phyloP scores from a whole-genome alignment of 2,797 vertebrate genomes.

The Micrastur ruficollis region DNA sequence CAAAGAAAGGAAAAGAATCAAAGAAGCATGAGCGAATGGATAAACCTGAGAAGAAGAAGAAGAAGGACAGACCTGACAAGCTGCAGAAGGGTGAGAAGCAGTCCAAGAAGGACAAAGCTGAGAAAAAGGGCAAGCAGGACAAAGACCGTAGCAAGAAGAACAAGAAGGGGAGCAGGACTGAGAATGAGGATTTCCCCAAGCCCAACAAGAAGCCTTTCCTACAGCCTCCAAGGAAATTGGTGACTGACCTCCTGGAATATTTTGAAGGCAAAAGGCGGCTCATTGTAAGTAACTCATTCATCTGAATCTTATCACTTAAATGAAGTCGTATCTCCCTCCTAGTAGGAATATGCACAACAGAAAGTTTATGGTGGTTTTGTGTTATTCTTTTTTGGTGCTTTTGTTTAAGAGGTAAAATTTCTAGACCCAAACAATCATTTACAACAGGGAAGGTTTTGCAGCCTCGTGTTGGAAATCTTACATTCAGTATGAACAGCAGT shows the following conservation, averaged over 20 bases:
- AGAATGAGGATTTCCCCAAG: constrained; percentile 83
- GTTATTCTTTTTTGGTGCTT: not conserved
- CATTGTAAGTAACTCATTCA: constrained; percentile 82
- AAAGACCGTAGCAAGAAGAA: constrained; percentile 85
- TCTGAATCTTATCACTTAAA: not conserved
- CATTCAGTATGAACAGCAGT: not conserved
- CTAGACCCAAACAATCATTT: not conserved
- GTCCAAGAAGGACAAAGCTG: constrained; percentile 79
- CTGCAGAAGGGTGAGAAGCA: constrained; percentile 83
- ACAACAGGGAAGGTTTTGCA: not conserved
- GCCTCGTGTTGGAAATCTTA: not conserved
- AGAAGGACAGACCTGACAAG: constrained; percentile 83
- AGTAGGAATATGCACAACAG: not conserved
- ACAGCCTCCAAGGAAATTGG: constrained; percentile 73
- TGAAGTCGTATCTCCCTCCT: not conserved
- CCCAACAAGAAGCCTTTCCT: constrained; percentile 78
- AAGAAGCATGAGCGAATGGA: constrained; percentile 80
- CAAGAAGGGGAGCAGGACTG: constrained; percentile 79
- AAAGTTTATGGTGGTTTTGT: not conserved
- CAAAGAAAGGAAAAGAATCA: constrained; percentile 79
- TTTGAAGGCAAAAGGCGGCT: constrained; percentile 93
- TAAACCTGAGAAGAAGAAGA: constrained; percentile 87
- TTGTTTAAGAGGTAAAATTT: not conserved
- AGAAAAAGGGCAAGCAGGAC: constrained; percentile 82
- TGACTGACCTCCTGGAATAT: constrained; percentile 86